Percentiles rank a stretch among this genome's conserved stretches.
Evolutionary conservation across 2,113 vertebrate genomes (phyloP).

Genomic region (Podarcis cretensis): DNA sequence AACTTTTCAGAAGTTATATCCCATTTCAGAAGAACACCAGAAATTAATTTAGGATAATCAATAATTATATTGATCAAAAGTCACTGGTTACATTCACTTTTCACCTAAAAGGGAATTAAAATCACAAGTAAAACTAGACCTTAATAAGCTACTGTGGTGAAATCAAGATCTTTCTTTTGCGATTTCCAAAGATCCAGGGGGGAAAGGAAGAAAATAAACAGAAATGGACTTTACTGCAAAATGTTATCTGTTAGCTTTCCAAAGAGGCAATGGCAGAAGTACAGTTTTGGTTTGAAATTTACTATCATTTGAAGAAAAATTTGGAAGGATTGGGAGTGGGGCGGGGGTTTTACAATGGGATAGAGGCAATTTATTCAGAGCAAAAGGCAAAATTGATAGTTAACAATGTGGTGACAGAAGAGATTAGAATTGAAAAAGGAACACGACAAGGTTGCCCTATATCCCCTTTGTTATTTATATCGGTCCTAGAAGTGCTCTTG

Average conservation of each 20-base stretch:
- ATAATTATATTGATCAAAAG: background rate
- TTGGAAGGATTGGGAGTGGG: no score
- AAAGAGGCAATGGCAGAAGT: background rate
- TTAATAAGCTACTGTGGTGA: no score
- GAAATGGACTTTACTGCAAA: background rate
- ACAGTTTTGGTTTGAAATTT: background rate
- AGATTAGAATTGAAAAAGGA: no score
- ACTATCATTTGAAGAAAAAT: background rate
- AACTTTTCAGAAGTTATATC: background rate
- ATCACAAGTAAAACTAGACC: background rate
- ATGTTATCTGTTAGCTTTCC: background rate
- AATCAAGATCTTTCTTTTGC: background rate
- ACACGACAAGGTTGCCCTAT: no score
- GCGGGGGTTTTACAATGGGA: no score
- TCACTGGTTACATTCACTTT: background rate
- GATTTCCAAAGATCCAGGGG: background rate
- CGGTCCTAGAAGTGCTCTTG: no score
- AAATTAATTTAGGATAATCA: background rate
- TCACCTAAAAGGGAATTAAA: background rate
- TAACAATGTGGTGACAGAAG: no score
- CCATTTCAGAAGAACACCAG: conserved; percentile 2
- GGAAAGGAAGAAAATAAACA: background rate
- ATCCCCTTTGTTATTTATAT: no score
- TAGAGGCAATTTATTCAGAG: no score
- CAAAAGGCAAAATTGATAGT: no score